phyloP scores from a whole-genome alignment of 2,113 vertebrate species.

The Dolichallabes microphthalmus region DNA sequence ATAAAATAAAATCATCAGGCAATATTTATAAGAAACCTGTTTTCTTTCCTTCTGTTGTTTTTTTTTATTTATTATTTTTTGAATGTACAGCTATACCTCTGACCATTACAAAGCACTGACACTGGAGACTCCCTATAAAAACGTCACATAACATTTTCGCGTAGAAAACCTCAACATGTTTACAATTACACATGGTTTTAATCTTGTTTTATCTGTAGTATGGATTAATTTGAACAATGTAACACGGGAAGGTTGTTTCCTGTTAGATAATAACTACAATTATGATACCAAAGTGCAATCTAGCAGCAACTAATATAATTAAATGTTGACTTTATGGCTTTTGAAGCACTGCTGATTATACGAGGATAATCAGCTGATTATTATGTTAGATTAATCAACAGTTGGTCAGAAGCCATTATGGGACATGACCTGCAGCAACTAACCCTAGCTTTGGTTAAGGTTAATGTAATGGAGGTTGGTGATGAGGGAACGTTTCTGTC shows the following conservation, averaged over 20 bases:
- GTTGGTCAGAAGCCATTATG: background rate
- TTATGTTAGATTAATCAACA: background rate
- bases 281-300: background rate
- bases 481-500: constrained; percentile 7
- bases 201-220: background rate
- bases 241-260: background rate
- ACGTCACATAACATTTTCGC: background rate
- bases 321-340: background rate
- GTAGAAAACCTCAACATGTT: background rate
- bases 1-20: too few relatives aligned
- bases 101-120: background rate
- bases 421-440: background rate
- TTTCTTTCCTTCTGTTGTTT: too few relatives aligned
- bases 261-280: background rate
- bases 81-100: background rate
- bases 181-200: background rate
- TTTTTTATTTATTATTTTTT: too few relatives aligned
- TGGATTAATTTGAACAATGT: background rate
- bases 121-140: background rate
- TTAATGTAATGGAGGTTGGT: background rate
- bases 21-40: background rate
- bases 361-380: background rate
- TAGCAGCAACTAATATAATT: background rate
- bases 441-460: background rate
- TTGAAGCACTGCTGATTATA: background rate